Conservation (phyloP, 2,888 invertebrate genomes). For the Trichopoda pennipes region DNA sequence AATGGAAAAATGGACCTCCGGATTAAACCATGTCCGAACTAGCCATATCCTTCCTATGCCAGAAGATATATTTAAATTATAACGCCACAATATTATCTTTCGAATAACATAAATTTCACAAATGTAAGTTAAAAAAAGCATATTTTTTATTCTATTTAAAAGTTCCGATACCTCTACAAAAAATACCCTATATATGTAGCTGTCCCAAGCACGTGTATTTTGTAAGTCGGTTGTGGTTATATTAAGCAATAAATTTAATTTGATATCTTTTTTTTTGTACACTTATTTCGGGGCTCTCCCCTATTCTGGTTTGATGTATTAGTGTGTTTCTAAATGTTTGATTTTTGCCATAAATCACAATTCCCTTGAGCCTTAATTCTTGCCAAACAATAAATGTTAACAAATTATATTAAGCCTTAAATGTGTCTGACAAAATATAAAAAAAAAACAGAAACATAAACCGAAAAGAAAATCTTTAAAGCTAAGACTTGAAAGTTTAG, state of each 20-base stretch:
- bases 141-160: no score
- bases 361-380: slow-evolving; percentile 64
- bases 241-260: slow-evolving; percentile 75
- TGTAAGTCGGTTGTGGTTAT: slow-evolving; percentile 38
- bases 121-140: no score
- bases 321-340: slow-evolving; percentile 33
- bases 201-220: slow-evolving; percentile 31
- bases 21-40: no score
- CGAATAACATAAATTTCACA: no score
- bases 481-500: slow-evolving; percentile 30
- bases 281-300: background rate
- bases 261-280: slow-evolving; percentile 70
- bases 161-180: no score
- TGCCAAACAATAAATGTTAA: slow-evolving; percentile 60
- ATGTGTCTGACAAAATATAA: slow-evolving; percentile 10
- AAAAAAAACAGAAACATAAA: no score
- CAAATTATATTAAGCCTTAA: slow-evolving; percentile 55
- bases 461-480: slow-evolving; percentile 21
- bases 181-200: background rate
- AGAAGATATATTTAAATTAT: no score
- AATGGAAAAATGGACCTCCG: no score
- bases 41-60: no score
- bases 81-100: no score
- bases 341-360: slow-evolving; percentile 74
- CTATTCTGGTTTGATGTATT: slow-evolving; percentile 16